Percentiles rank a stretch among this genome's conserved stretches.
phyloP scores from a whole-genome alignment of 2,113 vertebrate genomes.

The Taxidea taxus region DNA sequence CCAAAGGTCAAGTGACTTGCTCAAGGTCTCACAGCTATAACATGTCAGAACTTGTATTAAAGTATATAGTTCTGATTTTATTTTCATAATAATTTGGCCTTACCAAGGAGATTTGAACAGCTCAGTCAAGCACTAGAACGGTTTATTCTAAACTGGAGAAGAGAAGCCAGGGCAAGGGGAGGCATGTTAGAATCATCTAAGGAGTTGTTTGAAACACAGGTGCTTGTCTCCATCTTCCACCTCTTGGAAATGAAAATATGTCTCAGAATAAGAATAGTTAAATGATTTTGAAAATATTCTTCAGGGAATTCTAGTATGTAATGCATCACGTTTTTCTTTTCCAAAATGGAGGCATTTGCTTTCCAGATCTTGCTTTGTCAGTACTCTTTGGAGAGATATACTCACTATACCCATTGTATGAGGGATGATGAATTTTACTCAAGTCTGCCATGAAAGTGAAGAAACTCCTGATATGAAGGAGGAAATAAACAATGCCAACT shows the following conservation, averaged over 20 bases:
- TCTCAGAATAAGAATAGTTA: not conserved
- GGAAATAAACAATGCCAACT: not conserved
- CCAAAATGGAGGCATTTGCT: not conserved
- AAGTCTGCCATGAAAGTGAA: not conserved
- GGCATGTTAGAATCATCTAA: not conserved
- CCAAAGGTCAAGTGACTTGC: not conserved
- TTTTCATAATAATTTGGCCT: not conserved
- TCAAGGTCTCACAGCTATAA: not conserved
- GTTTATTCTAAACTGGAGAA: not conserved
- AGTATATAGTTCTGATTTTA: not conserved
- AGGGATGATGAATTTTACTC: not conserved
- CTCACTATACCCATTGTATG: not conserved
- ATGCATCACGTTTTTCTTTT: not conserved
- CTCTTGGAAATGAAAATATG: not conserved
- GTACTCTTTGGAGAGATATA: not conserved
- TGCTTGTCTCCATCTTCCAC: not conserved
- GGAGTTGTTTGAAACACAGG: not conserved
- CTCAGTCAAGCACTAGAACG: not conserved
- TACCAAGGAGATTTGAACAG: not conserved
- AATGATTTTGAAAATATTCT: not conserved
- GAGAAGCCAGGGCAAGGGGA: rapidly evolving
- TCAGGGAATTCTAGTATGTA: not conserved
- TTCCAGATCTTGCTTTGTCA: not conserved
- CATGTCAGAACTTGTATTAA: not conserved
- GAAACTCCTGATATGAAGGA: not conserved